Conservation (phyloP, 2,888 invertebrate genomes). For the Drosophila rellima region DNA sequence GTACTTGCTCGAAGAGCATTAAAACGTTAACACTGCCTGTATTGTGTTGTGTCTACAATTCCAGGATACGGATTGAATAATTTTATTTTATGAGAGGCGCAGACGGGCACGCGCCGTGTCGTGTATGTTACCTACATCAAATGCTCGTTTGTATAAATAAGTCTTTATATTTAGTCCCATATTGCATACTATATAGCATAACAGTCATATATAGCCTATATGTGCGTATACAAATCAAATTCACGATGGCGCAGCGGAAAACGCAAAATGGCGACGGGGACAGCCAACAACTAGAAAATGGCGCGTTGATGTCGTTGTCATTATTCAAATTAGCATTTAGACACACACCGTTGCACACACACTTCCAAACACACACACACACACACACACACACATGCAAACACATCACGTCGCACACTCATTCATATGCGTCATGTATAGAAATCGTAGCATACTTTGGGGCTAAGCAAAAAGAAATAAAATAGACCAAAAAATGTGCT, state of each 20-base stretch:
- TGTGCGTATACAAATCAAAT: slow-evolving; percentile 45
- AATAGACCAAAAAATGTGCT: slow-evolving; percentile 13
- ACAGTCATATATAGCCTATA: slow-evolving; percentile 5
- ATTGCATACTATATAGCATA: slow-evolving; percentile 26
- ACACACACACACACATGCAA: slow-evolving; percentile 12
- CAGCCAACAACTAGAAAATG: slow-evolving; percentile 74
- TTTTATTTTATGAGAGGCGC: slow-evolving; percentile 10
- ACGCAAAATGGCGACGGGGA: slow-evolving; percentile 54
- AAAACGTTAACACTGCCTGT: slow-evolving; percentile 17
- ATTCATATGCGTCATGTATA: slow-evolving; percentile 56
- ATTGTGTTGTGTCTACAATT: slow-evolving; percentile 12
- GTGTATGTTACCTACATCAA: slow-evolving; percentile 33
- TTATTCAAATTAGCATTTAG: slow-evolving; percentile 80
- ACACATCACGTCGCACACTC: slow-evolving; percentile 22
- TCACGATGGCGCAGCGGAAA: slow-evolving; percentile 69
- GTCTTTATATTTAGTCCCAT: slow-evolving; percentile 27
- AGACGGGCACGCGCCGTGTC: slow-evolving; percentile 31
- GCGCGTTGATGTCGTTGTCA: slow-evolving; percentile 77
- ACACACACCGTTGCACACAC: slow-evolving; percentile 62
- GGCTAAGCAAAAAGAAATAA: slow-evolving; percentile 22
- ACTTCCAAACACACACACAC: slow-evolving; percentile 25
- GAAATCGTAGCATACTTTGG: slow-evolving; percentile 62
- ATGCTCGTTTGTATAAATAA: slow-evolving; percentile 34
- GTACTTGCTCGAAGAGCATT: slow-evolving; percentile 20
- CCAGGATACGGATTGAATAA: slow-evolving; percentile 11